Percentiles rank a stretch among this genome's conserved stretches.
Conservation (phyloP, 2,888 invertebrate genomes). For the Apodemia duryi region DNA sequence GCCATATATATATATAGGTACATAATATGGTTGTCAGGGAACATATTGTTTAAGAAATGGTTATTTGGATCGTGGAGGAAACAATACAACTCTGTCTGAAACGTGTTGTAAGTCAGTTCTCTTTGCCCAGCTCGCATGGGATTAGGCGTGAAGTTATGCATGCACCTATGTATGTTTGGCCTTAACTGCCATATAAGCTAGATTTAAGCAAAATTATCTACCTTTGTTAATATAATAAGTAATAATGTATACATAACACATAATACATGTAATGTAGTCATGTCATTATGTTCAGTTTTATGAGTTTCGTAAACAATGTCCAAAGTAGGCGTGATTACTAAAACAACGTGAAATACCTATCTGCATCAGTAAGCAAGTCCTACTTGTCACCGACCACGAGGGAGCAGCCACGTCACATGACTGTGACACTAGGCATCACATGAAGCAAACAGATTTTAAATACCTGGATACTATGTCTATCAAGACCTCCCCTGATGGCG, state of each 20-base stretch:
- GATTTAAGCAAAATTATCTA: neutral
- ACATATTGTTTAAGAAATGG: no score
- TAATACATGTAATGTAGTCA: neutral
- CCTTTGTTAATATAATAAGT: neutral
- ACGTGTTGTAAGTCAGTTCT: neutral
- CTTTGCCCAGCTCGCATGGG: neutral
- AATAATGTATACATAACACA: neutral
- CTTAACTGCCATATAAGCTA: neutral
- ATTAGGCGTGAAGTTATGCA: neutral
- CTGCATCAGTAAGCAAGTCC: neutral
- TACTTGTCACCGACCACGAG: slow-evolving; percentile 23
- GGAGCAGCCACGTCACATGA: slow-evolving; percentile 35
- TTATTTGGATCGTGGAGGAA: no score
- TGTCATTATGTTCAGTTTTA: neutral
- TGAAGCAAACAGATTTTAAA: slow-evolving; percentile 34
- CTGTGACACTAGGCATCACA: slow-evolving; percentile 26
- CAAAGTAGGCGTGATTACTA: neutral
- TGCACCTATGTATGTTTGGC: neutral
- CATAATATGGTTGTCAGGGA: no score
- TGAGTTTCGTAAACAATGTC: neutral
- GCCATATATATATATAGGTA: no score
- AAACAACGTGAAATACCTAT: neutral
- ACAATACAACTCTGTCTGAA: neutral
- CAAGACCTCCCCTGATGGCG: slow-evolving; percentile 71
- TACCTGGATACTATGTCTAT: slow-evolving; percentile 74